These are phyloP conservation scores for Pseudochaenichthys georgianus DNA, from an alignment of 2,797 vertebrate genomes.

Conservation along the genomic window DNA sequence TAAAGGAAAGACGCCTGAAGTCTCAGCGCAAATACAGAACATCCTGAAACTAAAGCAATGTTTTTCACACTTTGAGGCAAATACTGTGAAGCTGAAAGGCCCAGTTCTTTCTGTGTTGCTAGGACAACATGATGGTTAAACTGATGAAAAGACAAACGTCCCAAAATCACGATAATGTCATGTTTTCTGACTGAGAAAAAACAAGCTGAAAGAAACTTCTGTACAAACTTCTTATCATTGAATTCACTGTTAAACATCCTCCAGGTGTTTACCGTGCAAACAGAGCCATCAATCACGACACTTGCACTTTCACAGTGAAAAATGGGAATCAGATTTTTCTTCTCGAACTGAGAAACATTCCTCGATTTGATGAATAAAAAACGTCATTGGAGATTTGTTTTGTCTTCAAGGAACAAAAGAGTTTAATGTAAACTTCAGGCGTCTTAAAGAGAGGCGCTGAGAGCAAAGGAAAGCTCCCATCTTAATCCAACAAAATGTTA, in stretches of 20 bases:
- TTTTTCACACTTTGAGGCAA: neutral
- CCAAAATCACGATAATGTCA: neutral
- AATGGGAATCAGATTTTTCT: neutral
- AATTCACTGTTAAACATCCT: conserved; percentile 17
- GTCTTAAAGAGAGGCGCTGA: neutral
- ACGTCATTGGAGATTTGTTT: neutral
- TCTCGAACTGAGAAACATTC: neutral
- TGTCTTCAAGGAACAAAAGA: neutral
- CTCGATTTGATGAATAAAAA: neutral
- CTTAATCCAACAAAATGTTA: neutral
- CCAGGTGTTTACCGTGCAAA: conserved; percentile 48
- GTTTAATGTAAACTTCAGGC: neutral
- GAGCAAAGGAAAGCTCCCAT: neutral
- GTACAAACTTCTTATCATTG: neutral
- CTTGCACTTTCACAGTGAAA: conserved; percentile 21
- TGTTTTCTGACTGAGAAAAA: neutral
- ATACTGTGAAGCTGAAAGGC: neutral
- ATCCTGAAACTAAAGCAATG: neutral
- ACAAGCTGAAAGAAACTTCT: neutral
- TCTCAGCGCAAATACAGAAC: neutral
- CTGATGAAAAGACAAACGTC: neutral
- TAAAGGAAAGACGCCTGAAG: neutral
- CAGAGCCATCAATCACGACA: conserved; percentile 35
- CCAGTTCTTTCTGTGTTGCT: neutral
- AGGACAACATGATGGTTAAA: too few relatives aligned